Evolutionary conservation across 2,113 vertebrate genomes (phyloP).

Genomic region (Bagarius yarrelli): DNA sequence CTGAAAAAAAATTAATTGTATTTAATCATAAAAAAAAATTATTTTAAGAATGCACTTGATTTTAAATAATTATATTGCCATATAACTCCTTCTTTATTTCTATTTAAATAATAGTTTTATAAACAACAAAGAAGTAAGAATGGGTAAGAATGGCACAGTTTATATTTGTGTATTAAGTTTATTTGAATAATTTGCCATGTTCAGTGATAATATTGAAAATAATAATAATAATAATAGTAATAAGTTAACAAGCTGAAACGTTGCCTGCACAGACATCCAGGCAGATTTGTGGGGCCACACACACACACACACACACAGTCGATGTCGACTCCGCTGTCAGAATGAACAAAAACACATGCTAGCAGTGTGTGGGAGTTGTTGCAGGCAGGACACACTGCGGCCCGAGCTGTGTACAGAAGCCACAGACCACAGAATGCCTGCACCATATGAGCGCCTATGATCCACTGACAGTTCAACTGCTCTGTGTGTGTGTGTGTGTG

Average conservation of each 20-base stretch:
- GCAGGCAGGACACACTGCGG: slow-evolving; percentile 30
- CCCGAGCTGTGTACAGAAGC: slow-evolving; percentile 34
- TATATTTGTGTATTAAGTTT: too few species aligned
- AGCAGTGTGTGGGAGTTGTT: slow-evolving; percentile 23
- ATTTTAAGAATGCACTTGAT: not conserved
- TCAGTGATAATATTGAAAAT: not conserved
- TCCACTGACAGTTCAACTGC: slow-evolving; percentile 32
- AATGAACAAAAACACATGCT: slow-evolving; percentile 28
- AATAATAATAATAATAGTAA: not conserved
- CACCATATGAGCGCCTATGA: slow-evolving; percentile 30
- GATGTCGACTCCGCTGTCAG: not conserved
- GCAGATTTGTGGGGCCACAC: slow-evolving; percentile 26
- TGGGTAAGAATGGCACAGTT: not conserved
- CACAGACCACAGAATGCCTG: slow-evolving; percentile 40
- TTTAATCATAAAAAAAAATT: too few species aligned
- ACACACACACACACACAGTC: slow-evolving; percentile 18
- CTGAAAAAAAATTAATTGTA: too few species aligned
- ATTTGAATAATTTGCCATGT: too few species aligned
- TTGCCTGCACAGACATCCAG: not conserved
- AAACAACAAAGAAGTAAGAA: not conserved
- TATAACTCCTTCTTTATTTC: not conserved
- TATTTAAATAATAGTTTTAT: not conserved
- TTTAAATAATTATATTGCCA: not conserved
- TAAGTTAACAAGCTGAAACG: not conserved
- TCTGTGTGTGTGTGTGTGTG: slow-evolving; percentile 5